Percentiles rank a stretch among this genome's conserved stretches.
These are phyloP conservation scores for Zaprionus obscuricornis DNA, from an alignment of 2,888 invertebrate species.

Conservation along the genomic window DNA sequence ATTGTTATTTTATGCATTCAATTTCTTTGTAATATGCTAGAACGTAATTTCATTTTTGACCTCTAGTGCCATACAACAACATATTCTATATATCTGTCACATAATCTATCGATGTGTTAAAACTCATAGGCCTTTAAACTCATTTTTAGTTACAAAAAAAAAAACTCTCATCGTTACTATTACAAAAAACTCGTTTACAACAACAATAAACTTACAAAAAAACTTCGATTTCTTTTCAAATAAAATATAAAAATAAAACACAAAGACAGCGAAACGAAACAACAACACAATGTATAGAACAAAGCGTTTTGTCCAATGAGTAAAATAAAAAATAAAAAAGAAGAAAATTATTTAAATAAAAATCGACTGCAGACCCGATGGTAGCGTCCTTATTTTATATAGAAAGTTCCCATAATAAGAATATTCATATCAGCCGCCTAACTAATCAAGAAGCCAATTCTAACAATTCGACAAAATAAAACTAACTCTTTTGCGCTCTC, in stretches of 20 bases:
- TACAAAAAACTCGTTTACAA: not conserved
- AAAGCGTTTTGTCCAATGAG: slow-evolving; percentile 40
- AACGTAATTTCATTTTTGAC: slow-evolving; percentile 49
- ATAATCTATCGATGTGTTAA: slow-evolving; percentile 37
- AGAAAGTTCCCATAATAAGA: slow-evolving; percentile 32
- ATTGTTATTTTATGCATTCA: slow-evolving; percentile 46
- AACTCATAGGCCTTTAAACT: slow-evolving; percentile 33
- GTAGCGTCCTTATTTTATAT: slow-evolving; percentile 74
- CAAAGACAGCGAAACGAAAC: slow-evolving; percentile 40
- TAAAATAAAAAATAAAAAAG: slow-evolving; percentile 18
- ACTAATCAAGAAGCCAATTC: slow-evolving; percentile 23
- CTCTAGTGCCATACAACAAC: slow-evolving; percentile 31
- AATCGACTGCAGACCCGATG: slow-evolving; percentile 84
- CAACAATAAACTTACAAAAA: slow-evolving; percentile 17
- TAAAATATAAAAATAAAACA: slow-evolving; percentile 15
- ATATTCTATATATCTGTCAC: slow-evolving; percentile 20
- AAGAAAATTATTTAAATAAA: slow-evolving; percentile 40
- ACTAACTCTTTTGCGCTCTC: not conserved
- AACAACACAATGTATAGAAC: slow-evolving; percentile 25
- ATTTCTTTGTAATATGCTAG: slow-evolving; percentile 63
- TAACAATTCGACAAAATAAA: too few species aligned
- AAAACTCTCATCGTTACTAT: not conserved
- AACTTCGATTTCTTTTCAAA: slow-evolving; percentile 17
- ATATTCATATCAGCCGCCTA: slow-evolving; percentile 22
- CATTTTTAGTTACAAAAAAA: slow-evolving; percentile 22